Base-by-base conservation (phyloP, 2,888 invertebrate species). In the Xestia ashworthii region DNA sequence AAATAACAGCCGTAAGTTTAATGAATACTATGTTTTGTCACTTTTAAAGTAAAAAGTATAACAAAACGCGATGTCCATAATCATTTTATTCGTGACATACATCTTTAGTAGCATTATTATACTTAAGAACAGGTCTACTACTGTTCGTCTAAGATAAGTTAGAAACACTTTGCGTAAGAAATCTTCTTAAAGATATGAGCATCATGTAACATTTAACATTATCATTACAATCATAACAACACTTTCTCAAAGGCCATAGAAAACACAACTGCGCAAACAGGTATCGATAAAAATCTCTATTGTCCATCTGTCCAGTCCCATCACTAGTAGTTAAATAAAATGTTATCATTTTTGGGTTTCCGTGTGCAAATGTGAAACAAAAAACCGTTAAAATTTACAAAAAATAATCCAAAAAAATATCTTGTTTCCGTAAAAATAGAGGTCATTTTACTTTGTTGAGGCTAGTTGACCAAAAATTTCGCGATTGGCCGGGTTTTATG, bases 291-390 rank as follows among this genome's bases (percentile, higher is more conserved):
- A 76, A 72, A 86, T 80, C 74, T 71, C 55, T 64, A 82, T 38
- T 38, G 62, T 62, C 62, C 38, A 62, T 5, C 46, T 19, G 67
- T 80, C 89, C 46, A 16, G 67, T 80, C 89, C 76, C 94, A 89
- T 80, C 92, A 88, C 93, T 93, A 91, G 76, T 81, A 65, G 48
- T 75, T 38, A 79, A 81, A 81, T 80, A 71, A 86, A 89, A 88
- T 90, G 89, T 92, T 93, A 92, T 92, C 92, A 90, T 93, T 93
- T 90, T 89, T 80, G 81, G 83, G 90, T 93, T 92, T 94, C 91
- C 92, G 92, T 91, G 88, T 89, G 91, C 91, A 90, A 87, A 86
- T 80, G 77, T 69, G 72, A 85, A 80, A 81, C 66, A 78, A 87
- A 82, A 89, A 79, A 55, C 82, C 62, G 86, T 84, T 86, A 78